Conservation (phyloP, 2,113 vertebrate genomes). For the Chrysemys picta region DNA sequence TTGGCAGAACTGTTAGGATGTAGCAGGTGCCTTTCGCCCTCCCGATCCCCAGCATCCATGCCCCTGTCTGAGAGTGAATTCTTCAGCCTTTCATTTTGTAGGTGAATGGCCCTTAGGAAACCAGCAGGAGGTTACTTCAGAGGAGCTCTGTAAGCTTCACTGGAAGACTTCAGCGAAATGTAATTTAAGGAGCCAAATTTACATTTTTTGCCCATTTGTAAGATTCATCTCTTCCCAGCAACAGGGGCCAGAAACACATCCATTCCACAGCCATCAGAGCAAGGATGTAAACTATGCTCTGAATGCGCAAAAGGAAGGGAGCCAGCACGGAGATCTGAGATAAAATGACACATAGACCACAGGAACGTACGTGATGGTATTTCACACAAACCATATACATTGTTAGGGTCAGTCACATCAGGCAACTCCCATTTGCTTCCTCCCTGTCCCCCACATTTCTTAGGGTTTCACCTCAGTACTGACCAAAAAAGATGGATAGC, state of each 20-base stretch:
- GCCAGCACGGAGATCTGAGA: background rate
- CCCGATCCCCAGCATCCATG: background rate
- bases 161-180: background rate
- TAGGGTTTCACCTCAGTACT: background rate
- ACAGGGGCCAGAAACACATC: conserved; percentile 4
- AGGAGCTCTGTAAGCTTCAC: conserved; percentile 3
- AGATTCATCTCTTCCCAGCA: conserved; percentile 13
- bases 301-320: background rate
- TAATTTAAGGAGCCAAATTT: conserved; percentile 37
- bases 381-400: background rate
- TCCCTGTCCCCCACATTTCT: background rate
- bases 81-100: background rate
- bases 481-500: background rate
- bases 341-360: background rate
- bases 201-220: conserved; percentile 16
- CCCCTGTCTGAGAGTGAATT: background rate
- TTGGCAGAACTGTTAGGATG: background rate
- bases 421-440: background rate
- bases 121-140: background rate
- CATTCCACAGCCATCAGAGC: background rate
- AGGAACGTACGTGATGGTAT: background rate
- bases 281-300: conserved; percentile 31
- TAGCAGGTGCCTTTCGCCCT: background rate
- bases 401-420: background rate
- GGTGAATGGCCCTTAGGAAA: background rate